Conservation (phyloP, 2,888 invertebrate species). For the Leptogaster cylindrica region DNA sequence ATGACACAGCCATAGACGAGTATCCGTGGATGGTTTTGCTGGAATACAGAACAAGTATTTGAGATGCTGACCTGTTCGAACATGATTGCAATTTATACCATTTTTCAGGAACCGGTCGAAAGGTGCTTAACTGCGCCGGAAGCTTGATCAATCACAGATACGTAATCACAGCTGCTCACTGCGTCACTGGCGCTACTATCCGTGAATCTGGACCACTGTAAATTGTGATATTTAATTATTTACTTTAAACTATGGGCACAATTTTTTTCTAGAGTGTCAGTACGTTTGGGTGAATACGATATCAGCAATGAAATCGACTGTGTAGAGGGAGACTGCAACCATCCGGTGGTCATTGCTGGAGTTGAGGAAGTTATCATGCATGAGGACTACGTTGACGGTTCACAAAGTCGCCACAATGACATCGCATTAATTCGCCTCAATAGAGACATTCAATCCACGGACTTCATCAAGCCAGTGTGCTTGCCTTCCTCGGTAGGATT, state of each 20-base stretch:
- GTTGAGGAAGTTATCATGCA: conserved; percentile 71
- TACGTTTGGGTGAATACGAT: conserved; percentile 58
- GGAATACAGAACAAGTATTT: conserved; percentile 70
- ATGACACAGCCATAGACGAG: conserved; percentile 67
- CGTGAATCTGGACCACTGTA: conserved; percentile 65
- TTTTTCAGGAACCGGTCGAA: conserved; percentile 52
- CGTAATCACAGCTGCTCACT: conserved; percentile 70
- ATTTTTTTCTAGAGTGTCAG: conserved; percentile 51
- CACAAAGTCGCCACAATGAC: conserved; percentile 70
- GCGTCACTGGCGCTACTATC: conserved; percentile 65
- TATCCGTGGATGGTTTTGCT: conserved; percentile 76
- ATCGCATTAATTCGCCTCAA: conserved; percentile 73
- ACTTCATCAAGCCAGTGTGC: conserved; percentile 68
- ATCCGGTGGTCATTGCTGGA: conserved; percentile 66
- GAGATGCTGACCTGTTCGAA: not conserved
- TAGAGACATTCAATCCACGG: conserved; percentile 64
- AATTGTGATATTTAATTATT: conserved; percentile 53
- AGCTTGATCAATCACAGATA: conserved; percentile 71
- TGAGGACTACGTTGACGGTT: conserved; percentile 67
- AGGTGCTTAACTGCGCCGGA: conserved; percentile 69
- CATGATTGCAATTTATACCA: no score
- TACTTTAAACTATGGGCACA: not conserved
- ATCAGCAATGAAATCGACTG: conserved; percentile 55
- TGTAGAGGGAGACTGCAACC: conserved; percentile 63
- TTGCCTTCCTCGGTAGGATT: conserved; percentile 60